Base-by-base conservation (phyloP, 2,797 vertebrate genomes). In the Malurus leucopterus region DNA sequence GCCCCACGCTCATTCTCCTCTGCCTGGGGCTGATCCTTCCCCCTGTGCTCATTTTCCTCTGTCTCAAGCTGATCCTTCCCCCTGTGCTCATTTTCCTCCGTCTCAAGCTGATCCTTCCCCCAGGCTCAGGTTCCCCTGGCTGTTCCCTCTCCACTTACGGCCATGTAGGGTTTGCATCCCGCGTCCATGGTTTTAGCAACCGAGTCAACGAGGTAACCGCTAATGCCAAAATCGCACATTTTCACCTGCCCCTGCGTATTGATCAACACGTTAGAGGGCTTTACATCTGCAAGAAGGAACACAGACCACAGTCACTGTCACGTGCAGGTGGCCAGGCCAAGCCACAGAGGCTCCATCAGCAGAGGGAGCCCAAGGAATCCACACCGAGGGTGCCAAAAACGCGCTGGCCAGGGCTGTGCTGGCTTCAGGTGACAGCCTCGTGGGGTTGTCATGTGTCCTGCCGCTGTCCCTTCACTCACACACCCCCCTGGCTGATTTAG, bases 151-250 rank as follows among this genome's bases (percentile, higher is more conserved):
- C 70, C 46, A 96, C 98, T 99, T 92, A 99, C 99, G 53, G 99
- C 99, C 99, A 99, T 99, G 97, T 99, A 99, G 9, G 99, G 99
- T 94, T 99, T 99, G 96, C 99, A 99, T 91, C 99, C 99, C 1
- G 99, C 99, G 15, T 99, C 99, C 97, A 99, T 98, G 30, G 99
- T 99, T 95, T 99, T 99, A 46, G 99, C 99, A 86, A 99, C 98
- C 0, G 99, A 99, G 96, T 99, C 99, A 16, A 99, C 99, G 83
- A 99, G 97, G 96, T 99, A 99, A 83, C 99, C 99, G 15, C 99
- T 99, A 98, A 99, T 99, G 30, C 99, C 99, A 40, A 99, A 99
- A 94, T 99, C 99, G 14, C 99, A 99, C 99, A 99, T 99, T 98
- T 99, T 99, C 96, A 99, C 99, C 95, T 99, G 99, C 46, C 99